These are phyloP conservation scores for Acanthurus lineatus DNA, from an alignment of 2,797 vertebrate genomes.

Conservation along the genomic window DNA sequence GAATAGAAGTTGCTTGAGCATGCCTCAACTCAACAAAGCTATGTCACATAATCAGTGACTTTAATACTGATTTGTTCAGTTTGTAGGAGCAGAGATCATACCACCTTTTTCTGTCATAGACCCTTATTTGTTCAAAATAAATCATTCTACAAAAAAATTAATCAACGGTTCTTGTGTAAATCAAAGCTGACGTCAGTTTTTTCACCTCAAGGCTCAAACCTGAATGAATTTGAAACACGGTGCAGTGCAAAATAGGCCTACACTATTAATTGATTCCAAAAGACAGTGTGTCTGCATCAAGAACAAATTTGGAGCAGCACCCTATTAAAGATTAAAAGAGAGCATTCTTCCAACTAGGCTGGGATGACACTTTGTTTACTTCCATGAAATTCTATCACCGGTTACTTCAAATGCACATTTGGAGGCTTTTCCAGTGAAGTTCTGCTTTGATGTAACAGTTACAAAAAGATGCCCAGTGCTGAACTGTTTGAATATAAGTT, in stretches of 20 bases:
- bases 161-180: neutral
- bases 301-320: constrained; percentile 53
- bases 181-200: constrained; percentile 16
- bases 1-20: constrained; percentile 65
- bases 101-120: neutral
- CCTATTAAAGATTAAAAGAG: constrained; percentile 77
- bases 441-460: neutral
- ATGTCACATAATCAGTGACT: constrained; percentile 17
- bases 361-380: constrained; percentile 58
- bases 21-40: constrained; percentile 41
- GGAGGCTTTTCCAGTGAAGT: constrained; percentile 2
- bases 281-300: constrained; percentile 45
- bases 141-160: too few relatives aligned
- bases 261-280: constrained; percentile 42
- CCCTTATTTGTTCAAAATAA: neutral
- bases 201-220: neutral
- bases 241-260: constrained; percentile 28
- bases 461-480: neutral
- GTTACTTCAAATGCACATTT: constrained; percentile 20
- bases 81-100: neutral
- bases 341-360: constrained; percentile 56
- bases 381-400: constrained; percentile 51
- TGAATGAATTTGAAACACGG: constrained; percentile 20
- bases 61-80: constrained; percentile 13
- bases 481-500: neutral